phyloP scores from a whole-genome alignment of 1,140 invertebrate species.

The Drosophila quadrilineata region DNA sequence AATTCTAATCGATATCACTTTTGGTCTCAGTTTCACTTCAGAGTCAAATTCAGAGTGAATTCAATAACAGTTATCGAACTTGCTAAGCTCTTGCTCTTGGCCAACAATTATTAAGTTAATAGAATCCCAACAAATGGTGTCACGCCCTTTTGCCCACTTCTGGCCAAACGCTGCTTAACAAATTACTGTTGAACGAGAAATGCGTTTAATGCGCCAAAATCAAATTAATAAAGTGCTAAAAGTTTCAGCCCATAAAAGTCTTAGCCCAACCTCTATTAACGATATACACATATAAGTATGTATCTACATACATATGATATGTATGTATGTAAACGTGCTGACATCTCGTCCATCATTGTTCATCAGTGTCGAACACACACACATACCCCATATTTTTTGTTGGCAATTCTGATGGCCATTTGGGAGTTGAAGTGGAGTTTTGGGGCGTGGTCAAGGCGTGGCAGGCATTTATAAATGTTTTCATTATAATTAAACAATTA shows the following conservation, averaged over 20 bases:
- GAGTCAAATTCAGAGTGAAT: no score
- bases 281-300: no score
- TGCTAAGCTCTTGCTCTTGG: not conserved
- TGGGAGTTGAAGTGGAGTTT: not conserved
- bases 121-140: not conserved
- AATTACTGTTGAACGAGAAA: conserved; percentile 35
- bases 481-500: conserved; percentile 68
- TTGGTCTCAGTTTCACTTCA: no score
- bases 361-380: not conserved
- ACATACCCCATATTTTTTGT: not conserved
- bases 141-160: no score
- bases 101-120: no score
- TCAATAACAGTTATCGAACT: no score
- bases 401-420: conserved; percentile 26
- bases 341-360: conserved; percentile 39
- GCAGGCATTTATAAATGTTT: conserved; percentile 52
- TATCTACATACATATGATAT: no score
- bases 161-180: no score
- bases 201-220: conserved; percentile 61
- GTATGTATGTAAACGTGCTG: no score
- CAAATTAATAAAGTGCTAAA: conserved; percentile 67
- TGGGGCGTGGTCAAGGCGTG: conserved; percentile 7
- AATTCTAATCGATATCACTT: no score
- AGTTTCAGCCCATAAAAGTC: conserved; percentile 39
- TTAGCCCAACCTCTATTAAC: conserved; percentile 13